Percentiles rank a stretch among this genome's conserved stretches.
Conservation (phyloP, 2,797 vertebrate genomes). For the Eulemur rubriventer region DNA sequence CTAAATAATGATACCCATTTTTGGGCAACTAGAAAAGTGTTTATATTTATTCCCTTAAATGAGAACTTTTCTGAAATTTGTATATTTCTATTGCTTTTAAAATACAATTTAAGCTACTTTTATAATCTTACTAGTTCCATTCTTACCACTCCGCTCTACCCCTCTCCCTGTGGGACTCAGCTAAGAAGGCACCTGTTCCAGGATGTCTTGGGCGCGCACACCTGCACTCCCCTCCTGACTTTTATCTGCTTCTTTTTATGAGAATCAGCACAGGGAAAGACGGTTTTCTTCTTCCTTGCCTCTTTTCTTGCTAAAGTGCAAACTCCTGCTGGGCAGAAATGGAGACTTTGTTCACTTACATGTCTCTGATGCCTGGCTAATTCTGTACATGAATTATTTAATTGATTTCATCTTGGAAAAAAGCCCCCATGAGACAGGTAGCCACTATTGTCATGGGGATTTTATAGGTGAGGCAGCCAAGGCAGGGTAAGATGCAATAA, state of each 20-base stretch:
- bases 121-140: no score
- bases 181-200: background rate
- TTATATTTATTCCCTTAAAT: background rate
- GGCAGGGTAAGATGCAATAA: background rate
- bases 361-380: background rate
- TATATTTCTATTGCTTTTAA: background rate
- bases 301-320: background rate
- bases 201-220: background rate
- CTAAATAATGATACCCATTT: background rate
- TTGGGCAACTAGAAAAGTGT: background rate
- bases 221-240: background rate
- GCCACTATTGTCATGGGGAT: background rate
- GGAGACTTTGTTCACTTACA: background rate
- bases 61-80: background rate
- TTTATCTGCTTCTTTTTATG: background rate
- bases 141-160: background rate
- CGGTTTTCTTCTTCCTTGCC: background rate
- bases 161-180: background rate
- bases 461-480: background rate
- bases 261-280: background rate
- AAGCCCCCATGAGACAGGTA: background rate
- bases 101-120: background rate
- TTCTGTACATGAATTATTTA: background rate
- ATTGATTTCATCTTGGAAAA: background rate
- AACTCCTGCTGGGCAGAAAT: background rate